Conservation (phyloP, 2,113 vertebrate genomes). For the Hipposideros armiger region DNA sequence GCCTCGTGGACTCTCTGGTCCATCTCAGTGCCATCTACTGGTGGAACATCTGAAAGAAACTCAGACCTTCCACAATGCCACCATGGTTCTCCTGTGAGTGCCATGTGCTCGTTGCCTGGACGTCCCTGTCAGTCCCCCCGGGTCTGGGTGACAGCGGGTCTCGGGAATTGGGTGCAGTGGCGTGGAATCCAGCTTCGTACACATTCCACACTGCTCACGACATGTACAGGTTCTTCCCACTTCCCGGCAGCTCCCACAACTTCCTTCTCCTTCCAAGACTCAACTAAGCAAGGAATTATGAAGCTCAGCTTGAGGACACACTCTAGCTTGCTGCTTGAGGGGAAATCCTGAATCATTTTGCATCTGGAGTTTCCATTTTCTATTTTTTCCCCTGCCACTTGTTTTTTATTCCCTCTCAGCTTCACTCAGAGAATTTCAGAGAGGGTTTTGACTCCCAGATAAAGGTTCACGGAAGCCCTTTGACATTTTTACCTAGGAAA, state of each 20-base stretch:
- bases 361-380: neutral
- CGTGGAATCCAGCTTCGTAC: no score
- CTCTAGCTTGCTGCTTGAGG: neutral
- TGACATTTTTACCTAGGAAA: neutral
- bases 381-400: no score
- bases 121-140: neutral
- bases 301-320: neutral
- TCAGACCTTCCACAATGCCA: fast-evolving
- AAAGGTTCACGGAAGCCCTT: neutral
- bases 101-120: neutral
- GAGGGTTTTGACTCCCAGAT: neutral
- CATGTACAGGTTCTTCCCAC: fast-evolving
- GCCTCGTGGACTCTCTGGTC: neutral
- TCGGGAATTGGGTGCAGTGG: neutral
- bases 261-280: neutral
- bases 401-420: no score
- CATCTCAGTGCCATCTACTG: no score
- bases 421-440: neutral
- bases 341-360: neutral
- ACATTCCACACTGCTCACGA: fast-evolving
- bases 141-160: neutral
- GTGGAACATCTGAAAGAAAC: neutral
- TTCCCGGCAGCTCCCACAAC: neutral
- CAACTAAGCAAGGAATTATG: fast-evolving
- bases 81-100: neutral